Conservation (phyloP, 1,140 invertebrate genomes). For the Drosophila pseudoobscura region DNA sequence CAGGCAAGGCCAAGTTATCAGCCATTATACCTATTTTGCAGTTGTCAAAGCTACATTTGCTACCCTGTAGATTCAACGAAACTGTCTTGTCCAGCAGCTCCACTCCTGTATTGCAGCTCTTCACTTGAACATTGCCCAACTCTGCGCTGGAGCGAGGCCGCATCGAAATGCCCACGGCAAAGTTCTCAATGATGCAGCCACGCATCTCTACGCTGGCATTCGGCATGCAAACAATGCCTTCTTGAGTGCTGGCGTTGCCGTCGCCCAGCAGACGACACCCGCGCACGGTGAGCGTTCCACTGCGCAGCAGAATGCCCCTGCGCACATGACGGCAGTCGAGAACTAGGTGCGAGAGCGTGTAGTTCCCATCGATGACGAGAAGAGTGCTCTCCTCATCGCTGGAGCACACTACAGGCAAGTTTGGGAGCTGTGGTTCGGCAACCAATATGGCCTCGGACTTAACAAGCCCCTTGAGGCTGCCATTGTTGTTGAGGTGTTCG, state of each 20-base stretch:
- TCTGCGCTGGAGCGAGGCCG: conserved; percentile 35
- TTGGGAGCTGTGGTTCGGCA: background rate
- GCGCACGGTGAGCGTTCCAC: conserved; percentile 71
- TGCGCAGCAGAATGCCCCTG: conserved; percentile 81
- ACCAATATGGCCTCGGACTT: conserved; percentile 20
- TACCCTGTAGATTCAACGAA: conserved; percentile 43
- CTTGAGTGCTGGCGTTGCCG: conserved; percentile 77
- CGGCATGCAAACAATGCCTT: conserved; percentile 83
- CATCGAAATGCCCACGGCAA: conserved; percentile 76
- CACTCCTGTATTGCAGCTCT: conserved; percentile 55
- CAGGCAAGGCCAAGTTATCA: conserved; percentile 28
- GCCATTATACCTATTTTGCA: conserved; percentile 62
- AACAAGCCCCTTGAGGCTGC: conserved; percentile 54
- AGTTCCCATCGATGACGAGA: conserved; percentile 79
- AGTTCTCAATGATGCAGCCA: conserved; percentile 79
- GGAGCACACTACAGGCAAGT: conserved; percentile 74
- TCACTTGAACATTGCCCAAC: conserved; percentile 45
- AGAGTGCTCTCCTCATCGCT: conserved; percentile 83
- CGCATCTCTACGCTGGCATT: conserved; percentile 67
- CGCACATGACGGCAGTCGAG: conserved; percentile 82
- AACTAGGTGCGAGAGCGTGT: conserved; percentile 82
- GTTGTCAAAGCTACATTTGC: conserved; percentile 49
- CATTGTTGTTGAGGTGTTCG: conserved; percentile 68
- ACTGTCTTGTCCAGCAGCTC: conserved; percentile 50
- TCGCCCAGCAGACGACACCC: conserved; percentile 83